These are phyloP conservation scores for Stomatorhinus walkeri DNA, from an alignment of 2,797 vertebrate species.

Conservation along the genomic window DNA sequence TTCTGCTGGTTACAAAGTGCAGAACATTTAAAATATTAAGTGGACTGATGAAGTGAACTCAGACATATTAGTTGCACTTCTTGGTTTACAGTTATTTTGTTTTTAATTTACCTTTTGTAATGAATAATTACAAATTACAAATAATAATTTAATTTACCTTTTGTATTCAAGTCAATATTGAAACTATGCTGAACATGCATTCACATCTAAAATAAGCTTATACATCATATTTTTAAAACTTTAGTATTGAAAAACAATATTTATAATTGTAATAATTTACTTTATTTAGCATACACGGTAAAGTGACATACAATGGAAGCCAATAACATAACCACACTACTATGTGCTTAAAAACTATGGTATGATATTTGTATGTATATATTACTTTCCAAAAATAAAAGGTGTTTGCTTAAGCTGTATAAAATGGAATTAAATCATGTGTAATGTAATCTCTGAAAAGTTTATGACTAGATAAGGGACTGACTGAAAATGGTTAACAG, in stretches of 20 bases:
- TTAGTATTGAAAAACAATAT: slow-evolving; percentile 38
- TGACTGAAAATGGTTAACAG: slow-evolving; percentile 11
- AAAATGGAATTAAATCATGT: not conserved
- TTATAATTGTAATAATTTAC: not conserved
- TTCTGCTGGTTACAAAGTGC: not conserved
- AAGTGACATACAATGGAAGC: not conserved
- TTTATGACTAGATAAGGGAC: not conserved
- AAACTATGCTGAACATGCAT: slow-evolving; percentile 29
- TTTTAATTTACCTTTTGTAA: slow-evolving; percentile 29
- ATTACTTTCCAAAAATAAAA: not conserved
- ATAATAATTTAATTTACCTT: slow-evolving; percentile 22
- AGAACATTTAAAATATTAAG: slow-evolving; percentile 32
- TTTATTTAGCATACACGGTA: not conserved
- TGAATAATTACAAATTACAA: not conserved
- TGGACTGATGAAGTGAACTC: slow-evolving; percentile 31
- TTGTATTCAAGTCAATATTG: slow-evolving; percentile 28
- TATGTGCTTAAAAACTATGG: not conserved
- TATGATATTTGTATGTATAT: not conserved
- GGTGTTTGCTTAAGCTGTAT: not conserved
- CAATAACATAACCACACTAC: not conserved
- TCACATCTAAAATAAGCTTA: slow-evolving; percentile 30
- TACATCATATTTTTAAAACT: slow-evolving; percentile 28
- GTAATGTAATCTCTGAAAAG: not conserved
- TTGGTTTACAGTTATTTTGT: slow-evolving; percentile 27
- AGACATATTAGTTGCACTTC: slow-evolving; percentile 22